Evolutionary conservation across 2,888 invertebrate genomes (phyloP).

Genomic region (Globia sparganii): DNA sequence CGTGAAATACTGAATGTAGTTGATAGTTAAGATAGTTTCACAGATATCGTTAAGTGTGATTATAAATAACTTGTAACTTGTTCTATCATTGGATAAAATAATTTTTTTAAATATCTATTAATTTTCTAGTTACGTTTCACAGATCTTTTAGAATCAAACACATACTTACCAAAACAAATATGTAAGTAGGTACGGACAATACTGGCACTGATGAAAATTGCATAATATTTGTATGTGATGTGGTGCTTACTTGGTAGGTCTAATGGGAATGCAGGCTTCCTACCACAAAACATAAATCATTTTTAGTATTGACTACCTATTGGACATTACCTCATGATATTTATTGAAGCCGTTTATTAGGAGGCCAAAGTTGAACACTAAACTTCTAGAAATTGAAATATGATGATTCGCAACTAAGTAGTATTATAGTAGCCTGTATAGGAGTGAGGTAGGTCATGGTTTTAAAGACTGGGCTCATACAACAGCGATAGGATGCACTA

Average conservation of each 20-base stretch:
- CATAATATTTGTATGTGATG: neutral
- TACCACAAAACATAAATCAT: neutral
- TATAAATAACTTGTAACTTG: neutral
- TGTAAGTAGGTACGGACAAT: neutral
- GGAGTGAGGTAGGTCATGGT: neutral
- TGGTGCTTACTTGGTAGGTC: neutral
- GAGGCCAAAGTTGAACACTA: constrained; percentile 6
- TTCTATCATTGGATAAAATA: no score
- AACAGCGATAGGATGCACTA: neutral
- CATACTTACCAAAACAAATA: neutral
- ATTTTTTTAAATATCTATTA: no score
- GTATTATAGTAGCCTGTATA: neutral
- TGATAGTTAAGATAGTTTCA: neutral
- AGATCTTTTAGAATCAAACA: neutral
- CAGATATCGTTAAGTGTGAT: neutral
- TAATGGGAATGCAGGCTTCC: neutral
- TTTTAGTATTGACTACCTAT: constrained; percentile 14
- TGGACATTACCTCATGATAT: constrained; percentile 14
- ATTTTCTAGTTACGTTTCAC: neutral
- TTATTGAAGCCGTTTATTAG: neutral
- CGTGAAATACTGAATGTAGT: neutral
- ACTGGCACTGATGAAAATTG: neutral
- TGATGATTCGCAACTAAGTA: neutral
- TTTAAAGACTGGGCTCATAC: neutral
- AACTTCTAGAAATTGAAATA: constrained; percentile 12